Conservation (phyloP, 2,113 vertebrate species). For the Pandion haliaetus region DNA sequence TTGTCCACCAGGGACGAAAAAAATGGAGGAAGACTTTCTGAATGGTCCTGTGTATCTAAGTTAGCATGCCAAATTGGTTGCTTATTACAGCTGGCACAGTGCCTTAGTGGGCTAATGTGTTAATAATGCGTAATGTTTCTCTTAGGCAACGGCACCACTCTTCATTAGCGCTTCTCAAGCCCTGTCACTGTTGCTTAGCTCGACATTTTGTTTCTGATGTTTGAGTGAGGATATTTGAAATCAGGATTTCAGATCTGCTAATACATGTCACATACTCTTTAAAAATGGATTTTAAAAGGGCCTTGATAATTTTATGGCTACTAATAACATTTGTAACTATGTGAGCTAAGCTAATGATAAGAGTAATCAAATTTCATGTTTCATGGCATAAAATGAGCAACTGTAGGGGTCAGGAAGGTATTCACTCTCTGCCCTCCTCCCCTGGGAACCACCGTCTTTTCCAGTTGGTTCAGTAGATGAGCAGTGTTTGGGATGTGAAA, state of each 20-base stretch:
- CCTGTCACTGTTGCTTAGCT: slow-evolving; percentile 42
- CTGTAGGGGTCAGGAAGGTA: slow-evolving; percentile 56
- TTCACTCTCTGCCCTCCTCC: slow-evolving; percentile 42
- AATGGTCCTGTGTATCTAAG: slow-evolving; percentile 43
- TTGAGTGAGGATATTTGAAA: slow-evolving; percentile 47
- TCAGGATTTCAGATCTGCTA: slow-evolving; percentile 57
- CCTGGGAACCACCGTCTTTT: slow-evolving; percentile 33
- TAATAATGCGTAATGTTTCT: slow-evolving; percentile 68
- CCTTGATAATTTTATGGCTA: slow-evolving; percentile 67
- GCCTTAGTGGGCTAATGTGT: slow-evolving; percentile 68
- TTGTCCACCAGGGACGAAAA: background rate
- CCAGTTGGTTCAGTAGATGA: background rate
- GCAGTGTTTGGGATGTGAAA: background rate
- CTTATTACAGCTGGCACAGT: slow-evolving; percentile 71
- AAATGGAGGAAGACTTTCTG: slow-evolving; percentile 31
- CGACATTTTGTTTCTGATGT: slow-evolving; percentile 59
- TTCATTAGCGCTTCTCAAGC: slow-evolving; percentile 65
- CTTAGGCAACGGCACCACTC: slow-evolving; percentile 58
- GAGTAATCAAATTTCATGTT: slow-evolving; percentile 65
- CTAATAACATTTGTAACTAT: slow-evolving; percentile 65
- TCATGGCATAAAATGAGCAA: slow-evolving; percentile 56
- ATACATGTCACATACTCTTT: slow-evolving; percentile 72
- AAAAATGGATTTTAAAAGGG: slow-evolving; percentile 72
- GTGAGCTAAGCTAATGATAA: slow-evolving; percentile 70
- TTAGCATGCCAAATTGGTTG: slow-evolving; percentile 56